phyloP scores from a whole-genome alignment of 2,113 vertebrate species.

The Smithornis capensis region DNA sequence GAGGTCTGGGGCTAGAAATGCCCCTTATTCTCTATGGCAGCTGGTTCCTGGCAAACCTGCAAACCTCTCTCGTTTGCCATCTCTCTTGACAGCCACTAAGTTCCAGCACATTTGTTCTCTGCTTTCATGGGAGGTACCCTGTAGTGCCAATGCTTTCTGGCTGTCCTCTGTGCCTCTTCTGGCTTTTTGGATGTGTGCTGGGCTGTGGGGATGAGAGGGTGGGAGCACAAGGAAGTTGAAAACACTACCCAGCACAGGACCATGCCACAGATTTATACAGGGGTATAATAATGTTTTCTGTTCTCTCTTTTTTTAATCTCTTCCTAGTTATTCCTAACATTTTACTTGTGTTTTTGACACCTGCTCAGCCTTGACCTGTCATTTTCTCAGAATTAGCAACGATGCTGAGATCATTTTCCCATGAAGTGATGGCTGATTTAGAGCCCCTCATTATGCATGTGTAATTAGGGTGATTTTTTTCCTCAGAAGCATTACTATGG shows the following conservation, averaged over 20 bases:
- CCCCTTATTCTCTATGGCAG: rapidly evolving
- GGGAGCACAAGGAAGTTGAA: not conserved
- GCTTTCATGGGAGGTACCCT: not conserved
- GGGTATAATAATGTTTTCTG: not conserved
- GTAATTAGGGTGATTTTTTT: slow-evolving; percentile 33
- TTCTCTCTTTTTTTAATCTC: not conserved
- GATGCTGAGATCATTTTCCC: slow-evolving; percentile 1
- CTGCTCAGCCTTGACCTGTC: slow-evolving; percentile 54
- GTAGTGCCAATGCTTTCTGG: not conserved
- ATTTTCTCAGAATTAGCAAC: slow-evolving; percentile 34
- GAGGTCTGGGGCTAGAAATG: not conserved
- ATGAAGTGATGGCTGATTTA: slow-evolving; percentile 46
- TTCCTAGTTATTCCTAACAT: slow-evolving; percentile 13
- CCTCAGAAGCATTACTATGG: slow-evolving; percentile 38
- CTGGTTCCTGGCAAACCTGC: not conserved
- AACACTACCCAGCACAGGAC: not conserved
- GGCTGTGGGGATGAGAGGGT: not conserved
- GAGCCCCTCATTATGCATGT: slow-evolving; percentile 57
- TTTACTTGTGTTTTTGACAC: slow-evolving; percentile 49
- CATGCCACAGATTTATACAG: not conserved
- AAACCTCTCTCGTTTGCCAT: not conserved
- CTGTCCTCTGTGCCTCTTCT: not conserved
- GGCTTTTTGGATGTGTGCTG: not conserved
- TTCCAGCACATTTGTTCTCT: not conserved
- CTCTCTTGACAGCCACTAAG: not conserved